These are phyloP conservation scores for Drosophila subobscura DNA, from an alignment of 1,140 invertebrate genomes.

Conservation along the genomic window DNA sequence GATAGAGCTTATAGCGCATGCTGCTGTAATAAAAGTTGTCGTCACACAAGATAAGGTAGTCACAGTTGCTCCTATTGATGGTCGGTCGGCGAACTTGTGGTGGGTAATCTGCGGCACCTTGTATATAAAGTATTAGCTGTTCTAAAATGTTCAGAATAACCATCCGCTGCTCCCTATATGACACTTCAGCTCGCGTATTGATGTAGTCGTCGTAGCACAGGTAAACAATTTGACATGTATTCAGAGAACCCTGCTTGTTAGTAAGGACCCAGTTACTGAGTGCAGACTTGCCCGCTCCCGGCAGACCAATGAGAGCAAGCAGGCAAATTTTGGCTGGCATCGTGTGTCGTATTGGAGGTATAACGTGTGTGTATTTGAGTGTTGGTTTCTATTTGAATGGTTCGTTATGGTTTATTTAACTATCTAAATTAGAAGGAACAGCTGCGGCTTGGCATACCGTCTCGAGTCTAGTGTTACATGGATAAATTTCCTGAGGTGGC, in stretches of 20 bases:
- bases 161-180: constrained; percentile 54
- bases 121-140: constrained; percentile 38
- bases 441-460: constrained; percentile 44
- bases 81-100: neutral
- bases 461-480: constrained; percentile 54
- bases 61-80: neutral
- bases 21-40: constrained; percentile 78
- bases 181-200: neutral
- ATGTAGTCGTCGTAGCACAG: constrained; percentile 70
- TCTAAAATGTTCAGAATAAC: constrained; percentile 29
- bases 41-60: constrained; percentile 65
- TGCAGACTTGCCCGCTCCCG: constrained; percentile 61
- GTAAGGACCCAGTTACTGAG: constrained; percentile 57
- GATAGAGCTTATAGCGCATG: constrained; percentile 68
- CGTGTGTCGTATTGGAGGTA: neutral
- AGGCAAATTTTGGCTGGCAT: constrained; percentile 60
- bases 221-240: constrained; percentile 51
- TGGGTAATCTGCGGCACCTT: constrained; percentile 2
- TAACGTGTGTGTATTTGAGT: neutral
- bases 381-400: constrained; percentile 7
- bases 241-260: constrained; percentile 5
- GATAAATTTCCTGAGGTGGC: constrained; percentile 29
- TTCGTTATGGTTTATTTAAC: constrained; percentile 34
- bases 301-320: constrained; percentile 65
- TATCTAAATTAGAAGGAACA: constrained; percentile 56